phyloP scores from a whole-genome alignment of 2,888 invertebrate genomes.

The Camponotus fellah region DNA sequence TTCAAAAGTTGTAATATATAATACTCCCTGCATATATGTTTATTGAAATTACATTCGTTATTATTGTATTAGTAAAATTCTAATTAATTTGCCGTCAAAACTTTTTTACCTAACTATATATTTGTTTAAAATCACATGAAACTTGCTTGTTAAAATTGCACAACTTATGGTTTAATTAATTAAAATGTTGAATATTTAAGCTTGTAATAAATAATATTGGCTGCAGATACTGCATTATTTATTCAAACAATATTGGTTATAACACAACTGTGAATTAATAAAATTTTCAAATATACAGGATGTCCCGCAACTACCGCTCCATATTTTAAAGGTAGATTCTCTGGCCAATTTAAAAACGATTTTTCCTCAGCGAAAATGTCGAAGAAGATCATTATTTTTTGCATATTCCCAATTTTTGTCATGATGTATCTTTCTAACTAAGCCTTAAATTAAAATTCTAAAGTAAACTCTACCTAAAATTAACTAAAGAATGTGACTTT shows the following conservation, averaged over 20 bases:
- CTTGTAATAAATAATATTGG: neutral
- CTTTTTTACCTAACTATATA: neutral
- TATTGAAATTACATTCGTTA: neutral
- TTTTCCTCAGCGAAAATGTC: too few relatives aligned
- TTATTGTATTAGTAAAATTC: neutral
- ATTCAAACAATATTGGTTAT: neutral
- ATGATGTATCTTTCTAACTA: too few relatives aligned
- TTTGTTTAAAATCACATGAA: neutral
- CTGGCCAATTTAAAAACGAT: too few relatives aligned
- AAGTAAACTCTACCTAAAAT: too few relatives aligned
- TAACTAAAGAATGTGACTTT: too few relatives aligned
- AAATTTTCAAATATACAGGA: neutral
- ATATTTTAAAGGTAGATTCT: too few relatives aligned
- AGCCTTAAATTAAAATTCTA: too few relatives aligned
- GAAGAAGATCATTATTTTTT: too few relatives aligned
- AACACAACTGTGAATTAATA: neutral
- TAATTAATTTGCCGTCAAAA: neutral
- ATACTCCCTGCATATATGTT: neutral
- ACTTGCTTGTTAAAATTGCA: neutral
- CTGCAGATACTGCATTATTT: neutral
- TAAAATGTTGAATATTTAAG: conserved; percentile 3
- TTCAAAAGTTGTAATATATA: neutral
- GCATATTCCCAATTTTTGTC: too few relatives aligned
- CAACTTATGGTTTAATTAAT: conserved; percentile 12
- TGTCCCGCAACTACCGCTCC: too few relatives aligned